These are phyloP conservation scores for Montipora cactus DNA, from an alignment of 64 coral and sea anemone species.

Conservation along the genomic window DNA sequence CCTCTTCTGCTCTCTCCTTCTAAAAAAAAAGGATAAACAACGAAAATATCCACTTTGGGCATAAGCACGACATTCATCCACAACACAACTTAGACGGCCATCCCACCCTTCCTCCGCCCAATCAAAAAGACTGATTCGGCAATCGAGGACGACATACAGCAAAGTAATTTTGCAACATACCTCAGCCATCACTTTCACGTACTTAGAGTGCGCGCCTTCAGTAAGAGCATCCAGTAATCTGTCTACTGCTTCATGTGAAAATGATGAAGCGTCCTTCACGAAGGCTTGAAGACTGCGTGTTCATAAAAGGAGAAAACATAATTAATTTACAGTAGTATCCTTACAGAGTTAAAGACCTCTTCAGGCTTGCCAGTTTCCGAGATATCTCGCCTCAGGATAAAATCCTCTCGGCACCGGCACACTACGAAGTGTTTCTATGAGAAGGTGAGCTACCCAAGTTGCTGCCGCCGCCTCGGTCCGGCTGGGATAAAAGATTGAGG, in stretches of 20 bases:
- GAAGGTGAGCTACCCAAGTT: too few species aligned
- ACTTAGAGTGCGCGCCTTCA: constrained; percentile 94
- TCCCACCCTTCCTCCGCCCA: too few species aligned
- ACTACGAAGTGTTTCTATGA: too few species aligned
- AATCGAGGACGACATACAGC: neutral
- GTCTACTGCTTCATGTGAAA: constrained; percentile 89
- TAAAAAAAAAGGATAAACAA: neutral
- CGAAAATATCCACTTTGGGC: neutral
- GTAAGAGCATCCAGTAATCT: constrained; percentile 89
- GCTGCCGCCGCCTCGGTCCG: too few species aligned
- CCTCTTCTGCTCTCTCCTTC: constrained; percentile 54
- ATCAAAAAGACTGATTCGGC: neutral
- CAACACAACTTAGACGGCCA: too few species aligned
- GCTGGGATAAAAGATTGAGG: too few species aligned
- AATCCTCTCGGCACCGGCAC: too few species aligned
- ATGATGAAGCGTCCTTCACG: constrained; percentile 75
- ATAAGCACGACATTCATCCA: too few species aligned
- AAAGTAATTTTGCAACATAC: constrained; percentile 20
- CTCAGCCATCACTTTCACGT: constrained; percentile 72
- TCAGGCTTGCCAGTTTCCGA: too few species aligned
- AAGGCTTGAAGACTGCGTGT: constrained; percentile 86
- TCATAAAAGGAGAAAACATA: constrained; percentile 1
- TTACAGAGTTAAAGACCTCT: too few species aligned
- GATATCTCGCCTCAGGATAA: too few species aligned
- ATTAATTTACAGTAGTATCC: neutral